Percentiles rank a stretch among this genome's conserved stretches.
Evolutionary conservation across 2,797 vertebrate species (phyloP).

Genomic region (Gambelia wislizenii): DNA sequence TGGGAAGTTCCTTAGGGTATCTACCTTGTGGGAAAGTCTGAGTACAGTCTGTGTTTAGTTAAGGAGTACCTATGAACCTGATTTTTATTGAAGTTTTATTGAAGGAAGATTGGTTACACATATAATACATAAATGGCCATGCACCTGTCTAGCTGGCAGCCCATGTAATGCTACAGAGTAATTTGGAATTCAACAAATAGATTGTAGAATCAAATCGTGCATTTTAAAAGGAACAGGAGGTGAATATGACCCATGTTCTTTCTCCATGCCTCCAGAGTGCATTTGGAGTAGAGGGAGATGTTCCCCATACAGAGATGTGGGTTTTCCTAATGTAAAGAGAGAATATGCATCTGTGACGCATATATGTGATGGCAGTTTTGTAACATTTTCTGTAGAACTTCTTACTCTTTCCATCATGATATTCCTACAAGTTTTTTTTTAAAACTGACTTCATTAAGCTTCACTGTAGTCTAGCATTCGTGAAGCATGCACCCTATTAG

Average conservation of each 20-base stretch:
- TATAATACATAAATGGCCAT: not conserved
- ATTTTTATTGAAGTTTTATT: not conserved
- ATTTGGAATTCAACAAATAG: not conserved
- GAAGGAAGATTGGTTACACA: not conserved
- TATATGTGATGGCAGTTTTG: not conserved
- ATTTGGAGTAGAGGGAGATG: not conserved
- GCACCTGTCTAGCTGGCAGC: not conserved
- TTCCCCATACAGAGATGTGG: not conserved
- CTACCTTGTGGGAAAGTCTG: not conserved
- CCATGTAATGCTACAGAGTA: not conserved
- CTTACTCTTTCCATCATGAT: conserved; percentile 28
- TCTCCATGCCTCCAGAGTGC: not conserved
- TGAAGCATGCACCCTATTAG: too few relatives aligned
- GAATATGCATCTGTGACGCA: not conserved
- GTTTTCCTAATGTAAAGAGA: not conserved
- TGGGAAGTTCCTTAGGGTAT: not conserved
- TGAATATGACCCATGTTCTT: too few relatives aligned
- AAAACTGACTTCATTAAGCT: not conserved
- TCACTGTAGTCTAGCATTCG: not conserved
- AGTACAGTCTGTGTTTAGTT: not conserved
- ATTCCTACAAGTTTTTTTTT: conserved; percentile 41
- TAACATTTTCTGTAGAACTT: not conserved
- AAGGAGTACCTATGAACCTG: not conserved
- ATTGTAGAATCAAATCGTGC: not conserved
- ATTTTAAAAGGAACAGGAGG: not conserved